Evolutionary conservation across 2,888 invertebrate species (phyloP), one percentile per base, ranked within the genome.

Genomic region (Mechanitis messenoides): DNA sequence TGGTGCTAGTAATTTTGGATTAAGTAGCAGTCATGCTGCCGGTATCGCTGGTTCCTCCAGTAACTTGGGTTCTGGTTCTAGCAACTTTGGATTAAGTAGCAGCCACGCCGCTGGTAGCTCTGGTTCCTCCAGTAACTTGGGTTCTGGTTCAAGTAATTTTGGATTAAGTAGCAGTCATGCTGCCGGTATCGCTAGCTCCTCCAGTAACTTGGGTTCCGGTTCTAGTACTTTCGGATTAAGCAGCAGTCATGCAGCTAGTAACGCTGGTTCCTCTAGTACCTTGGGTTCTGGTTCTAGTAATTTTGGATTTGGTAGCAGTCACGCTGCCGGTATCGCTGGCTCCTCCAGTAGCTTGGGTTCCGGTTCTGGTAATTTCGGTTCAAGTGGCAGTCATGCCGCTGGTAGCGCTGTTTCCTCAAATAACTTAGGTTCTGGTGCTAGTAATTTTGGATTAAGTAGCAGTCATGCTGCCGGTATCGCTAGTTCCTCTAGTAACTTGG

Each of bases 401-500:
- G 47, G 47, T 47, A 28, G n/a, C n/a, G 6, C 47, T 50, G 59
- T 53, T n/a, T 58, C 53, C 31, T 46, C 53, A 45, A 38, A 46
- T 6, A 35, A 6, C 33, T 56, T 63, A 42, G 61, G 47, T 12
- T 66, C 62, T 3, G 46, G 42, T 11, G 62, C 53, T 33, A 58
- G 61, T 55, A 46, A 35, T 28, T 59, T 56, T 33, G 58, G 33
- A 12, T 45, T 42, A 38, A 45, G 42, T 45, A 31, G 33, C 2
- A 53, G 53, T 47, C 42, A 9, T 9, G 42, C 42, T 42, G 38
- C 38, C 5, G 46, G 38, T 56, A 28, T 42, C 5, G 33, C 55
- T 42, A 56, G 45, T 12, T 57, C 55, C 9, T 45, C n/a, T 20
- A 58, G 53, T 12, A 58, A 33, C 28, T 63, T 59, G 12, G 60